Conservation (phyloP, 2,888 invertebrate species). For the Zele albiditarsus region DNA sequence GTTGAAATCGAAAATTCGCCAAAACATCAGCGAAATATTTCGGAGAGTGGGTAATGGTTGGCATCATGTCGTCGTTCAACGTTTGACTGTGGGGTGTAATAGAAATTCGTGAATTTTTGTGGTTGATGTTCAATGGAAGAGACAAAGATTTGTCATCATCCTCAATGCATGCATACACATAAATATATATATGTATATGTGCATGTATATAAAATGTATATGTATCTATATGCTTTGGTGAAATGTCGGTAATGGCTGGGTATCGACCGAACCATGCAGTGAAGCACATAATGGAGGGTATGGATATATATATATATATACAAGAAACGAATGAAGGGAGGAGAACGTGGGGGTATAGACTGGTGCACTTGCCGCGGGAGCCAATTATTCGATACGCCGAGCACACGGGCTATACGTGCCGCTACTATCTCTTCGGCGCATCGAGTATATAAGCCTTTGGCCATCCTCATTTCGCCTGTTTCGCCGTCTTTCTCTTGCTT, state of each 20-base stretch:
- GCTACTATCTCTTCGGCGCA: conserved; percentile 61
- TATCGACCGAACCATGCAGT: conserved; percentile 60
- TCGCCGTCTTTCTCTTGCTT: conserved; percentile 49
- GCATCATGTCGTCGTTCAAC: conserved; percentile 11
- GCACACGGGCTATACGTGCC: conserved; percentile 55
- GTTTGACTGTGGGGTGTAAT: conserved; percentile 1
- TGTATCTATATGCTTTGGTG: conserved; percentile 34
- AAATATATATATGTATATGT: neutral
- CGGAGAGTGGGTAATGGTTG: conserved; percentile 3
- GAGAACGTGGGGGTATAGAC: conserved; percentile 55
- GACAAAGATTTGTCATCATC: conserved; percentile 36
- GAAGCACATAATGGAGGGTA: conserved; percentile 69
- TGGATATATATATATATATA: conserved; percentile 1
- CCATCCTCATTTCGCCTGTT: conserved; percentile 56
- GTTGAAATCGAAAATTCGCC: conserved; percentile 26
- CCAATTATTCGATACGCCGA: conserved; percentile 72
- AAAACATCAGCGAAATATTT: conserved; percentile 16
- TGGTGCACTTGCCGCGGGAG: conserved; percentile 73
- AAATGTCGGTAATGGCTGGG: conserved; percentile 43
- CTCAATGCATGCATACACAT: neutral
- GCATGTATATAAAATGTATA: neutral
- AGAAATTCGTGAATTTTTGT: conserved; percentile 14
- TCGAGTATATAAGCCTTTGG: conserved; percentile 62
- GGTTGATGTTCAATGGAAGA: conserved; percentile 17
- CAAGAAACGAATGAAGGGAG: neutral